phyloP scores from a whole-genome alignment of 1,140 invertebrate genomes.

The Lycorma delicatula region DNA sequence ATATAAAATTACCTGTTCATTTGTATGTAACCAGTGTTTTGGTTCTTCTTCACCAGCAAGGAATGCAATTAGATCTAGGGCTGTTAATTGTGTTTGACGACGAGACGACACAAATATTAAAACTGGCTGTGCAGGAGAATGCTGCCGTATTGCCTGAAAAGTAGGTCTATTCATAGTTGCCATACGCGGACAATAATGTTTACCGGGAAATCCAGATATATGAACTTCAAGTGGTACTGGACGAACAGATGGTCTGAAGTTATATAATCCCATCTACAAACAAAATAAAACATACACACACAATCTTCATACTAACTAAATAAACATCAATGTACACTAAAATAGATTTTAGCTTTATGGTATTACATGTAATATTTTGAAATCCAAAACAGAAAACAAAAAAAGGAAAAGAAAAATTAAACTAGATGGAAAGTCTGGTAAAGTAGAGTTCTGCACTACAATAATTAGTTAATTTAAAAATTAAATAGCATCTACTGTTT shows the following conservation, averaged over 20 bases:
- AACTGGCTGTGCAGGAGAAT: slow-evolving; percentile 83
- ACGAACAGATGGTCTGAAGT: slow-evolving; percentile 94
- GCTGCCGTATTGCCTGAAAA: slow-evolving; percentile 88
- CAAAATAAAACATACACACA: no score
- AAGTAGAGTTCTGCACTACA: no score
- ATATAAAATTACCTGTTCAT: no score
- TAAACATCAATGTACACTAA: no score
- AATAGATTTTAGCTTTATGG: no score
- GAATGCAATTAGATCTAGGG: slow-evolving; percentile 90
- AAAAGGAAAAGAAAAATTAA: no score
- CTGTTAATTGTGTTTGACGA: slow-evolving; percentile 93
- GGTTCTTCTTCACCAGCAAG: slow-evolving; percentile 85
- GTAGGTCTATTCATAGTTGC: slow-evolving; percentile 99
- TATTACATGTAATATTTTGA: no score
- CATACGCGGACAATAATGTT: slow-evolving; percentile 99
- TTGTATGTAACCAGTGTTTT: slow-evolving; percentile 91
- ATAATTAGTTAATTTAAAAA: no score
- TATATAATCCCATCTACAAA: slow-evolving; percentile 79
- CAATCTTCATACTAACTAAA: no score
- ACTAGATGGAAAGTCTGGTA: no score
- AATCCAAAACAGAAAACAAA: no score
- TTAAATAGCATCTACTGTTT: no score
- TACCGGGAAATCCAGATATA: slow-evolving; percentile 85
- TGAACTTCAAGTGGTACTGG: slow-evolving; percentile 96
- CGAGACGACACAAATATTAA: slow-evolving; percentile 97